Base-by-base conservation (phyloP, 2,888 invertebrate species). In the Tuberolachnus salignus region DNA sequence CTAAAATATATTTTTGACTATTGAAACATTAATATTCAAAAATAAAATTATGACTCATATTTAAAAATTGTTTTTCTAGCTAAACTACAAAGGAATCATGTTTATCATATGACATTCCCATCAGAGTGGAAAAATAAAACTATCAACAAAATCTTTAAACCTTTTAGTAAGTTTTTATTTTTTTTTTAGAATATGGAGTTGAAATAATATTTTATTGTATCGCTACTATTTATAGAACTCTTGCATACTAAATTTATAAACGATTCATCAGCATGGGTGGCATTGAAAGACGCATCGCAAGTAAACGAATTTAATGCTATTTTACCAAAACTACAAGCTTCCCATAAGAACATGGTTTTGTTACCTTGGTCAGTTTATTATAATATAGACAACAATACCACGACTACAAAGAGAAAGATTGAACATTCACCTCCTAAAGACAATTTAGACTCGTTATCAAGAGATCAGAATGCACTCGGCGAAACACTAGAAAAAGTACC, bases 51-150 rank as follows among this genome's bases (percentile, higher is more conserved):
- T 49, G 3, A 53, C 14, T 26, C n/a, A 3, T 13, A 26, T 67
- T 4, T 11, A 3, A 51, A 57, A 71, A 57, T 80, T 42, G 82
- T 82, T 84, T 84, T 88, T 88, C 16, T 86, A 94, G 93, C 92
- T 34, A 85, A 86, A 59, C 91, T 92, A 0, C 86, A 89, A 6
- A 87, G 94, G 83, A 91, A 92, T 82, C 93, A 94, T 85, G 92
- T 95, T 23, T 94, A 94, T 85, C 90, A 93, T 84, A 83, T 95
- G 14, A 90, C 89, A 16, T 94, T 94, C 85, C 94, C 94, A 0
- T 89, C 88, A 83, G 89, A 91, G 26, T 94, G 94, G 93, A 91
- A 89, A 84, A 86, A 88, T 14, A 88, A 86, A 82, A 91, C 94
- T 83, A 88, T 95, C 80, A 87, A 87, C 46, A 88, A 91, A 83